Evolutionary conservation across 2,888 invertebrate genomes (phyloP), one percentile per base, ranked within the genome.

Genomic region (Osedax frankpressi): DNA sequence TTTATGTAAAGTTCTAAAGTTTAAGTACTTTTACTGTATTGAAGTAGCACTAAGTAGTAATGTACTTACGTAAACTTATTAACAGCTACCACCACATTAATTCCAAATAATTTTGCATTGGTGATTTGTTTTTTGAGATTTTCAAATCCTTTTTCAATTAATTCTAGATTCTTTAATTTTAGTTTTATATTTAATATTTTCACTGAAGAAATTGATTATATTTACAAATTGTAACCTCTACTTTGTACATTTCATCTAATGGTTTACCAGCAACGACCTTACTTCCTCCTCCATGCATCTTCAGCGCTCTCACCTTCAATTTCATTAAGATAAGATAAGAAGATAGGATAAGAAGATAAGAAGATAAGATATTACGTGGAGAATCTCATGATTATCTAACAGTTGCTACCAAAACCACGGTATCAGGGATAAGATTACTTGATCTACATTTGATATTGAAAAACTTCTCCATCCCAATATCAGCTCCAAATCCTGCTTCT

Each of bases 251-350:
- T 63, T 89, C 88, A 76, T 92, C 89, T 0, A 96, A 87, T 0
- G 92, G 91, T n/a, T 89, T 85, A 1, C 94, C 94, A 1, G 86
- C 89, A 0, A 89, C 88, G 11, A 97, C 94, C 0, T 90, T 82
- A 0, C 95, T 94, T 0, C 96, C 98, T 69, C 97, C 97, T 29
- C 98, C 98, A 85, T 98, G 98, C 94, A 97, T 94, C 87, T 98
- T 98, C 73, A 98, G 87, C 25, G 98, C 97, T 76, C 97, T 88
- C 26, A 44, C 44, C 44, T 44, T 6, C 19, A 44, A 19, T 44
- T n/a, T n/a, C n/a, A n/a, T n/a, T n/a, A n/a, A n/a, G n/a, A n/a
- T n/a, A n/a, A n/a, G n/a, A n/a, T n/a, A n/a, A n/a, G n/a, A n/a
- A n/a, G n/a, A n/a, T n/a, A n/a, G n/a, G n/a, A n/a, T n/a, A n/a